Base-by-base conservation (phyloP, 2,113 vertebrate species). In the Nyctereutes procyonoides region DNA sequence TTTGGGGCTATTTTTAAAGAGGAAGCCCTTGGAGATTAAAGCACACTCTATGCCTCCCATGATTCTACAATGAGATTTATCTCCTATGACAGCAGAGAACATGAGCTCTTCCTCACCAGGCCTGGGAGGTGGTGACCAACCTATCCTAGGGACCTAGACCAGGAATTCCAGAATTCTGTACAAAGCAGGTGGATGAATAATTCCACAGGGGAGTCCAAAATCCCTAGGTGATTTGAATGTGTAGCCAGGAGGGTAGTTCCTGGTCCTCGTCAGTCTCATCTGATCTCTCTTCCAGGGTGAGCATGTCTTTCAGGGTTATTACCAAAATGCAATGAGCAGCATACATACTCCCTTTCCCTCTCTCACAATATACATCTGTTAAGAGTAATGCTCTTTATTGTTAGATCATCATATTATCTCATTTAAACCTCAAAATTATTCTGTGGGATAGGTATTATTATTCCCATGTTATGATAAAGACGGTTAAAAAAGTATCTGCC, bases 1-100 rank as follows among this genome's bases (percentile, higher is more conserved):
- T 95, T 88, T 85, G 4, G 48, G 63, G 53, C 28, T 93, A n/a
- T 62, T 58, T 85, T 95, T 95, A 43, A 89, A 74, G 51, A 4
- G 32, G 24, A 92, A 24, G 74, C n/a, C 51, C 20, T 88, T 1
- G 1, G 55, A 86, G 65, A 24, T 0, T 88, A 30, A 92, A 91
- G 26, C 2, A 51, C 13, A 8, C 51, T 92, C 20, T 91, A 43
- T 69, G 55, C 17, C 48, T 86, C 32, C 30, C 69, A 3, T 14
- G 22, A 3, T 43, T 69, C 56, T 67, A 79, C 13, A 56, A 3
- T 43, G 20, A 90, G 35, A 83, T 74, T 73, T 74, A 35, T 26
- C 63, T 91, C 19, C 30, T n/a, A 2, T 10, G 22, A 43, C 6
- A 81, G 38, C 15, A 81, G 56, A 76, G 81, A 62, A 56, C 4